Evolutionary conservation across 1,140 invertebrate genomes (phyloP).

Genomic region (Drusus annulatus): DNA sequence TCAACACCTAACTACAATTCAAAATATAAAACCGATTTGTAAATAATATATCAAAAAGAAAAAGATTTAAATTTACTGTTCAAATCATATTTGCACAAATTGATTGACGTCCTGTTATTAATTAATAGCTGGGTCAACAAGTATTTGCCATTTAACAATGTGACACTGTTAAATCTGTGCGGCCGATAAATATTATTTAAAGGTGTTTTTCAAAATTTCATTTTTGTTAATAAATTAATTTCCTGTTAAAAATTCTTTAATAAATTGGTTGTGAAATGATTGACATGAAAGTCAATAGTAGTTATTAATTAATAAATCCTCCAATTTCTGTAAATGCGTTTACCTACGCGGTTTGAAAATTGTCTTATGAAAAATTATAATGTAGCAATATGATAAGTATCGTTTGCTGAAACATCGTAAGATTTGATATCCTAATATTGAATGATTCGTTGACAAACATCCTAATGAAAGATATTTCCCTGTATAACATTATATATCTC

Average conservation of each 20-base stretch:
- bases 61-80: no score
- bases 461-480: conserved; percentile 37
- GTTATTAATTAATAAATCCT: conserved; percentile 23
- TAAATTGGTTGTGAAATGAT: conserved; percentile 29
- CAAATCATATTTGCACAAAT: no score
- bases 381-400: conserved; percentile 43
- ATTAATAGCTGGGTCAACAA: no score
- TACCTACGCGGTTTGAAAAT: conserved; percentile 3
- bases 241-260: not conserved
- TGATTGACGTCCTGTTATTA: no score
- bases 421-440: conserved; percentile 37
- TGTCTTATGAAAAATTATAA: conserved; percentile 24
- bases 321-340: conserved; percentile 7
- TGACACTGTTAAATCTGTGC: no score
- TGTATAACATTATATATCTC: conserved; percentile 48
- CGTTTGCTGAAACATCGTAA: conserved; percentile 43
- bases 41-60: no score
- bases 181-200: not conserved
- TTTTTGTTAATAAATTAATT: not conserved
- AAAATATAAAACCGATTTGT: no score
- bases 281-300: not conserved
- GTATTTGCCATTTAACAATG: no score
- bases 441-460: conserved; percentile 38
- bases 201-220: not conserved
- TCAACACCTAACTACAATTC: no score